Base-by-base conservation (phyloP, 2,888 invertebrate species). In the Panopea generosa region DNA sequence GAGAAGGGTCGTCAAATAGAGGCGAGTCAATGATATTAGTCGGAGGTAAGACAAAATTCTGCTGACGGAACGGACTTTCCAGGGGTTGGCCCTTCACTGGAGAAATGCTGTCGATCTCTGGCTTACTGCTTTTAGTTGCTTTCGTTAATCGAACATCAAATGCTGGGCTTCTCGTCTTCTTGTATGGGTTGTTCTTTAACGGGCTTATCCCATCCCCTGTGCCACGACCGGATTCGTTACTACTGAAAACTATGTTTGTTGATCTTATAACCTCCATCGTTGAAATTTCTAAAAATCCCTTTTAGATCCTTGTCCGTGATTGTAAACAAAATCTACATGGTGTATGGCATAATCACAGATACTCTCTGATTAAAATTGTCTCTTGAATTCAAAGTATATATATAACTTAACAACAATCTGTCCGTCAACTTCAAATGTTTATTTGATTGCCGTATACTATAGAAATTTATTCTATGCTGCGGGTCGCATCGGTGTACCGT, bases 261-360 rank as follows among this genome's bases (percentile, higher is more conserved):
- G 77, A 69, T n/a, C 62, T 38, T 24, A 77, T 70, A n/a, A 78
- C 73, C 38, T 78, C 78, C 75, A 75, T 75, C 11, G 11, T 33
- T 66, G 9, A 40, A n/a, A n/a, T n/a, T n/a, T n/a, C 14, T 22
- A 38, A n/a, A n/a, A n/a, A n/a, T n/a, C n/a, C n/a, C n/a, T n/a
- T n/a, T n/a, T n/a, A n/a, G n/a, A n/a, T n/a, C n/a, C n/a, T n/a
- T n/a, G n/a, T n/a, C n/a, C n/a, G 33, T 33, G 33, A 33, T 33
- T 33, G 33, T 4, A 33, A n/a, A 33, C 33, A 11, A 33, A 33
- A 33, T 33, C 33, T 33, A 33, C 33, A 33, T 33, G 6, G 4
- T 33, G 33, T 33, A 33, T 11, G 11, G 33, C n/a, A n/a, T n/a
- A n/a, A n/a, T n/a, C n/a, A n/a, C n/a, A n/a, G n/a, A n/a, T n/a